Percentiles rank a stretch among this genome's conserved stretches.
Evolutionary conservation across 1,140 invertebrate species (phyloP).

Genomic region (Aphis gossypii): DNA sequence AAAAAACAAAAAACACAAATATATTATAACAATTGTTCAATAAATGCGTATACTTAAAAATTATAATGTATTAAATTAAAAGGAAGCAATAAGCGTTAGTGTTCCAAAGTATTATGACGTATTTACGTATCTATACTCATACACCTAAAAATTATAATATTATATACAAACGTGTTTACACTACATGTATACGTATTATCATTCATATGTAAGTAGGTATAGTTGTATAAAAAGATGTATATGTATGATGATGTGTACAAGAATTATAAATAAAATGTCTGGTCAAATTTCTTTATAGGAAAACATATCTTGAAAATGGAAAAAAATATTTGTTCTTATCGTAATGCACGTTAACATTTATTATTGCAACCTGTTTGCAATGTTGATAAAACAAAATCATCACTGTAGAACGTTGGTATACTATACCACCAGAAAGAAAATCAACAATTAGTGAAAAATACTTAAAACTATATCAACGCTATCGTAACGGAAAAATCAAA

Average conservation of each 20-base stretch:
- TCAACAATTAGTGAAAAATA: no score
- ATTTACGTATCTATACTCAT: neutral
- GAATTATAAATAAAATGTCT: neutral
- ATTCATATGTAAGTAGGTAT: neutral
- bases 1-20: constrained; percentile 18
- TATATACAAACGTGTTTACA: neutral
- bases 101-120: neutral
- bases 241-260: neutral
- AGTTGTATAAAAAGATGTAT: neutral
- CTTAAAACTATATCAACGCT: no score
- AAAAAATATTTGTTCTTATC: neutral
- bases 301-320: neutral
- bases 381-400: neutral
- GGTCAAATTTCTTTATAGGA: neutral
- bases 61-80: neutral
- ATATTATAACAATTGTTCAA: neutral
- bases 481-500: no score
- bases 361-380: neutral
- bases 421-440: neutral
- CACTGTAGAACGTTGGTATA: neutral
- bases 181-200: neutral
- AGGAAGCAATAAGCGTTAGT: constrained; percentile 38
- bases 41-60: neutral
- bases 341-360: neutral
- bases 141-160: neutral